Base-by-base conservation (phyloP, 2,888 invertebrate species). In the Diaphora mendica region DNA sequence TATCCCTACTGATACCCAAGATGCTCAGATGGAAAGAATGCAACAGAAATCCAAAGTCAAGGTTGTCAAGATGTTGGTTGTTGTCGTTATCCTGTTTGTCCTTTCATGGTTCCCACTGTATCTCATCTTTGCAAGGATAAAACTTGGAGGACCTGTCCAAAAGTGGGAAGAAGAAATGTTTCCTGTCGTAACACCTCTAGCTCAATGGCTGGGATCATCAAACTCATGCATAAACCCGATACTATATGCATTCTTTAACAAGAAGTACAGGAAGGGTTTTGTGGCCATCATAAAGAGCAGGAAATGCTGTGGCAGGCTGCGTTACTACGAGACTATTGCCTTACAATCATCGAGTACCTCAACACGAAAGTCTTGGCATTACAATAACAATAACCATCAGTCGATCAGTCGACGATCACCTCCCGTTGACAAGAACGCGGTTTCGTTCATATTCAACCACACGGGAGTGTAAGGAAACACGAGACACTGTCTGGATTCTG, bases 171-270 rank as follows among this genome's bases (percentile, higher is more conserved):
- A 98, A 86, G 98, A 98, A 82, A 96, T 98, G 76, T 96, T 98
- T 59, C 97, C 97, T 67, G 97, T 98, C 33, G 97, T 98, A 3
- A 98, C 98, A 30, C 99, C 99, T 7, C 96, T 99, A 70, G 99
- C 98, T 9, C 99, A 98, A 91, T 98, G 98, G 98, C 95, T 99
- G 68, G 99, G 99, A 4, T 97, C 98, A 0, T 98, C 99, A 30
- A 99, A 99, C 92, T 98, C 98, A 33, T 99, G 99, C 96, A 99
- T 99, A 88, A 99, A 99, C 93, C 99, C 99, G 0, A 97, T 99
- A 79, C 96, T 99, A 74, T 99, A 99, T 92, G 98, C 99, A 4
- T 99, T 99, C 94, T 99, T 99, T 94, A 99, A 99, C 93, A 98
- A 98, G 91, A 99, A 99, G 91, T 99, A 98, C 92, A 96, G 99